Conservation (phyloP, 2,797 vertebrate species). For the Fistularia commersonii region DNA sequence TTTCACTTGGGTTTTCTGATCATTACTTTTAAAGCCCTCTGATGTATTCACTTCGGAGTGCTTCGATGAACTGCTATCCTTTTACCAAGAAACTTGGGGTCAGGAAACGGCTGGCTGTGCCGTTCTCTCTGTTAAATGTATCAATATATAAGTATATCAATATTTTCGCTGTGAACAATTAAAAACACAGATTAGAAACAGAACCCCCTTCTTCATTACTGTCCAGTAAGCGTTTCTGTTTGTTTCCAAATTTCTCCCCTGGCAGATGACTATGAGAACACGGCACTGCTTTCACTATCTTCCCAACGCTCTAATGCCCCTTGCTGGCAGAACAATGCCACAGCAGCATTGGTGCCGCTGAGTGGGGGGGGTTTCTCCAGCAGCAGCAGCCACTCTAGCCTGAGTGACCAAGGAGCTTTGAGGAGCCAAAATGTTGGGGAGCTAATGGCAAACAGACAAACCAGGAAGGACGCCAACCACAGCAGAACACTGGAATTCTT, state of each 20-base stretch:
- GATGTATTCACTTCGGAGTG: no score
- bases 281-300: constrained; percentile 24
- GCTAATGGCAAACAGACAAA: constrained; percentile 6
- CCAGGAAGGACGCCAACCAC: constrained; percentile 35
- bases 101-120: no score
- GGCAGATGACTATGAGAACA: constrained; percentile 52
- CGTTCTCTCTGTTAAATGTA: no score
- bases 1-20: no score
- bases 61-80: no score
- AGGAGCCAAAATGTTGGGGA: constrained; percentile 60
- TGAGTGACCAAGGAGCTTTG: constrained; percentile 41
- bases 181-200: no score
- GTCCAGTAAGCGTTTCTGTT: background rate
- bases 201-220: background rate
- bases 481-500: constrained; percentile 55
- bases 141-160: no score
- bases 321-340: constrained; percentile 55
- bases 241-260: background rate
- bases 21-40: no score
- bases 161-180: no score
- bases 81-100: no score
- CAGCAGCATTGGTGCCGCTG: constrained; percentile 44
- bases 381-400: constrained; percentile 59
- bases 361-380: constrained; percentile 37
- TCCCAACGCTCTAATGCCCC: constrained; percentile 31